Conservation (phyloP, 1,140 invertebrate genomes). For the Hydropsyche tenuis region DNA sequence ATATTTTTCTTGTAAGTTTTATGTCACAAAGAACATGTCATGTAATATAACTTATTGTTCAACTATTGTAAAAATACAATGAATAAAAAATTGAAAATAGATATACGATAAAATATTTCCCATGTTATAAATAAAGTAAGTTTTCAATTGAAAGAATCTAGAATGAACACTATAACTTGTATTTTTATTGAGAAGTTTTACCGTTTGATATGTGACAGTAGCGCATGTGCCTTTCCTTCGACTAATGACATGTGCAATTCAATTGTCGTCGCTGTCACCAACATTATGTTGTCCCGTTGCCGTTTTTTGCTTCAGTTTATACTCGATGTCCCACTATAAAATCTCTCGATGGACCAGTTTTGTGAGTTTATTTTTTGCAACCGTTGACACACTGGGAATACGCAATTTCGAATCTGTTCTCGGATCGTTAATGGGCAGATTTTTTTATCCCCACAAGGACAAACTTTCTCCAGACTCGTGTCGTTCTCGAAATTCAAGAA, state of each 20-base stretch:
- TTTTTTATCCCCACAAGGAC: conserved; percentile 5
- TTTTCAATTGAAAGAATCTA: neutral
- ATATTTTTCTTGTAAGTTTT: too few relatives aligned
- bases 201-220: neutral
- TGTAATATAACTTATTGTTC: too few relatives aligned
- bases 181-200: conserved; percentile 11
- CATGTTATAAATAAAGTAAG: neutral
- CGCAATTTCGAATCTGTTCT: conserved; percentile 5
- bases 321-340: neutral
- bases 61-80: too few relatives aligned
- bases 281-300: conserved; percentile 18
- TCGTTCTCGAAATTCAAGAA: neutral
- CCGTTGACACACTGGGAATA: conserved; percentile 18
- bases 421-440: neutral
- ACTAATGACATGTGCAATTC: conserved; percentile 34
- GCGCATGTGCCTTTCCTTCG: neutral
- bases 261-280: conserved; percentile 12
- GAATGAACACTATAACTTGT: neutral
- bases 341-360: conserved; percentile 21
- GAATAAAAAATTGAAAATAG: too few relatives aligned
- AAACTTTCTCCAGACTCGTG: neutral
- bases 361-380: conserved; percentile 15
- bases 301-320: neutral
- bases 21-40: too few relatives aligned
- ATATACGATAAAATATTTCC: too few relatives aligned